A percentile compares a stretch with the other conserved stretches of the same genome.
Evolutionary conservation across 2,888 invertebrate genomes (phyloP).

Genomic region (Drosophila emarginata): DNA sequence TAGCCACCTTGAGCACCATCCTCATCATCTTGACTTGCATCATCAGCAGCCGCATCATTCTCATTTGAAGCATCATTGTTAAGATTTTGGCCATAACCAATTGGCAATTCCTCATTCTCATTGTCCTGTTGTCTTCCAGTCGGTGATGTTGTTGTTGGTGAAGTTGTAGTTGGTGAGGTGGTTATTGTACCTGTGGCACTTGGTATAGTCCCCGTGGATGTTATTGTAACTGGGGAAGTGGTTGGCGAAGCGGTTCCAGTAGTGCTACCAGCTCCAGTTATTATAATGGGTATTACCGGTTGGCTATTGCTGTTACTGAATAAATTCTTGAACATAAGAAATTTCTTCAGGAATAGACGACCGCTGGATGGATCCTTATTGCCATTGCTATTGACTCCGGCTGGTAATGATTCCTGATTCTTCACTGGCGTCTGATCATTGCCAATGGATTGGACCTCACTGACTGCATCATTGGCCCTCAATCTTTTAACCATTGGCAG

Average conservation of each 20-base stretch:
- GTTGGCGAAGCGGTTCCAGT: background rate
- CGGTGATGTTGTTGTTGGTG: background rate
- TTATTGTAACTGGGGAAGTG: slow-evolving; percentile 37
- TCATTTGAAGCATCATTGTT: slow-evolving; percentile 1
- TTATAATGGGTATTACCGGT: slow-evolving; percentile 78
- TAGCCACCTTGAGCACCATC: background rate
- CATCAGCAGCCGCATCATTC: slow-evolving; percentile 38
- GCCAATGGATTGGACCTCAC: background rate
- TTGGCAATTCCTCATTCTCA: background rate
- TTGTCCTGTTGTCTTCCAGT: background rate
- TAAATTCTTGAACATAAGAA: slow-evolving; percentile 74
- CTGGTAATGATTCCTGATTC: slow-evolving; percentile 18
- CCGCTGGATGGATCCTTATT: slow-evolving; percentile 74
- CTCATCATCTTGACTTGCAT: slow-evolving; percentile 12
- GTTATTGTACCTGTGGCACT: slow-evolving; percentile 58
- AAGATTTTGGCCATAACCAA: slow-evolving; percentile 1
- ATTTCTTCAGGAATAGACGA: slow-evolving; percentile 77
- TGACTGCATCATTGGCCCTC: slow-evolving; percentile 30
- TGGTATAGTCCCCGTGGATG: slow-evolving; percentile 60
- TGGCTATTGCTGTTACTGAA: slow-evolving; percentile 62
- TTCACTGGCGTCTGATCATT: background rate
- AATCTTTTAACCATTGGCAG: background rate
- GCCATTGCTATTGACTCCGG: slow-evolving; percentile 10
- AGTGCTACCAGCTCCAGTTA: slow-evolving; percentile 56
- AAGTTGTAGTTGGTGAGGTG: slow-evolving; percentile 40